Conservation (phyloP, 2,888 invertebrate genomes). For the Trissolcus japonicus region DNA sequence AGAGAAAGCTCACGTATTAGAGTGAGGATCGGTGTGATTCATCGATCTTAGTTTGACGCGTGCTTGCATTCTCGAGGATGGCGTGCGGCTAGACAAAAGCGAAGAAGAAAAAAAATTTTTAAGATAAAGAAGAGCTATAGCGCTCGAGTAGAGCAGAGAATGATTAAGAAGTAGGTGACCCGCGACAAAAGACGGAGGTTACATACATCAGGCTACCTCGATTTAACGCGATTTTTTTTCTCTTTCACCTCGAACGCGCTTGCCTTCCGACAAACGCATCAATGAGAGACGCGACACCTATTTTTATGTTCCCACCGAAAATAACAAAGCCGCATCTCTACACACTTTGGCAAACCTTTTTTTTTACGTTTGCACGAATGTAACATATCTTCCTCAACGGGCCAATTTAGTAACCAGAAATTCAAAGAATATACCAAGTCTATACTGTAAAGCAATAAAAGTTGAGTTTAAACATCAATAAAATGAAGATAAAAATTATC, state of each 20-base stretch:
- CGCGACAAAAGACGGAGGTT: conserved; percentile 26
- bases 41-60: conserved; percentile 45
- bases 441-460: too few species aligned
- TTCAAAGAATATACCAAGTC: too few species aligned
- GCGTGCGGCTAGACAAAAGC: conserved; percentile 48
- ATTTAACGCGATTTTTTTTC: conserved; percentile 45
- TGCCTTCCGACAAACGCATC: conserved; percentile 54
- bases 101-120: conserved; percentile 33
- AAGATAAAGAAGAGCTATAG: conserved; percentile 35
- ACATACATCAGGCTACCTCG: conserved; percentile 34
- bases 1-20: background rate
- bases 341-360: too few species aligned
- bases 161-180: conserved; percentile 32
- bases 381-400: too few species aligned
- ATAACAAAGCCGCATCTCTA: conserved; percentile 44
- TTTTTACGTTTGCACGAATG: too few species aligned
- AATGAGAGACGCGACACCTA: conserved; percentile 45
- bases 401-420: too few species aligned
- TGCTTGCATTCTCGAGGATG: conserved; percentile 46
- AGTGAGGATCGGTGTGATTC: conserved; percentile 38
- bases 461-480: too few species aligned
- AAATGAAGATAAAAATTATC: too few species aligned
- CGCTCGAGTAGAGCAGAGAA: conserved; percentile 18
- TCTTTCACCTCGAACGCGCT: conserved; percentile 53
- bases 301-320: conserved; percentile 58